Evolutionary conservation across 2,888 invertebrate species (phyloP), one percentile per base, ranked within the genome.

Genomic region (Caenorhabditis sulstoni): DNA sequence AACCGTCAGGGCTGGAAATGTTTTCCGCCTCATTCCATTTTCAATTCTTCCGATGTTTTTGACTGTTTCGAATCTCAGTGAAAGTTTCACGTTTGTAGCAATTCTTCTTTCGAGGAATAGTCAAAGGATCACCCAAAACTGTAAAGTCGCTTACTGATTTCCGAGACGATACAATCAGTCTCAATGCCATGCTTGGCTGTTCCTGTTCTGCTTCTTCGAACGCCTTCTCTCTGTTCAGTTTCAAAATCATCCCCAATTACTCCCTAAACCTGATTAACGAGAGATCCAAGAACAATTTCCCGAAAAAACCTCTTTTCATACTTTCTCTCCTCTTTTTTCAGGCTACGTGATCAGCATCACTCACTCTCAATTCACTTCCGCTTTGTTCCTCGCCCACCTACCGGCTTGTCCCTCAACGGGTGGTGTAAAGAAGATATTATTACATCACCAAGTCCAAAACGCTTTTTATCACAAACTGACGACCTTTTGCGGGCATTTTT

Each of bases 401-500:
- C 57, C 68, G 45, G 77, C 65, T 77, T 77, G 53, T 67, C 50
- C 58, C 59, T 62, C 41, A 16, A 49, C 52, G 16, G 39, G 22
- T n/a, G 61, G 65, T 66, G 53, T 66, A 58, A 74, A 52, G 47
- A 55, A 55, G 61, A 49, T 39, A 67, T 62, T 75, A 75, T 75
- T 75, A 75, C 75, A 75, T 67, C 75, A 75, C 45, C 49, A 53
- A 35, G 75, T 55, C 67, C 75, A 45, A 67, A 61, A 67, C 59
- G 59, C 61, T 59, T 75, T 75, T 67, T 71, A 71, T 71, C 70
- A 55, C 44, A 67, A 61, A 75, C 67, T 75, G 66, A 61, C 75
- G 75, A 75, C 75, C 67, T 75, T 75, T 75, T 67, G 59, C 53
- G 70, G 62, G 23, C 61, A 61, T 71, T 68, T 71, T 71, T 77